These are phyloP conservation scores for Zaprionus vittiger DNA, from an alignment of 1,140 invertebrate species.

Conservation along the genomic window DNA sequence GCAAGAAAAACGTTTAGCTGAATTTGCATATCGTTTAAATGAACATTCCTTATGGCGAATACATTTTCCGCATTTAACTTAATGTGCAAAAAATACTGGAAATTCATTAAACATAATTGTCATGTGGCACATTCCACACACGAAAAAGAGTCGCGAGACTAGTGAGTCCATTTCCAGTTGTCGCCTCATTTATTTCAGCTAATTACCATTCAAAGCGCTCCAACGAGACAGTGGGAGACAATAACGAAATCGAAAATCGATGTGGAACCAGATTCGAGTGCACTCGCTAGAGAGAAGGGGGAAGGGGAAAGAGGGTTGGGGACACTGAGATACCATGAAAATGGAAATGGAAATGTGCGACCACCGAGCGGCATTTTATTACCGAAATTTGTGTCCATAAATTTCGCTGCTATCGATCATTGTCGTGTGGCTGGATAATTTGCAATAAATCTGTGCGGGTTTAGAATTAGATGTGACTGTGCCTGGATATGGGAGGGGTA, in stretches of 20 bases:
- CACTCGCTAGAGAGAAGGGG: neutral
- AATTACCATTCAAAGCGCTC: conserved; percentile 63
- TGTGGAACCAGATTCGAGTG: conserved; percentile 21
- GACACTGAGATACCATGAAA: conserved; percentile 14
- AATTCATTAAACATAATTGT: conserved; percentile 24
- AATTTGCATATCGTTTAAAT: neutral
- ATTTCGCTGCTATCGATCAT: conserved; percentile 76
- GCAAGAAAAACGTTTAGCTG: neutral
- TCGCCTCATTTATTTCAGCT: conserved; percentile 65
- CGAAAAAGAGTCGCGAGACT: conserved; percentile 31
- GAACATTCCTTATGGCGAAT: neutral
- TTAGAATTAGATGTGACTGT: conserved; percentile 55
- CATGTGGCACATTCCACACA: conserved; percentile 52
- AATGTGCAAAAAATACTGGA: neutral
- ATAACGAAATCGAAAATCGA: conserved; percentile 51
- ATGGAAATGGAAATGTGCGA: conserved; percentile 11
- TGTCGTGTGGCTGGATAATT: conserved; percentile 73
- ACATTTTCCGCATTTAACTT: neutral
- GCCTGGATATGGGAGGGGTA: neutral
- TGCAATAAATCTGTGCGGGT: conserved; percentile 73
- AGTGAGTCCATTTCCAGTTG: conserved; percentile 39
- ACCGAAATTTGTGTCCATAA: conserved; percentile 58
- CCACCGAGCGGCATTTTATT: conserved; percentile 46
- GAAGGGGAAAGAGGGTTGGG: too few relatives aligned
- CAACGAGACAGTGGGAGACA: conserved; percentile 26